Evolutionary conservation across 1,140 invertebrate genomes (phyloP).

Genomic region (Oryctes rhinoceros): DNA sequence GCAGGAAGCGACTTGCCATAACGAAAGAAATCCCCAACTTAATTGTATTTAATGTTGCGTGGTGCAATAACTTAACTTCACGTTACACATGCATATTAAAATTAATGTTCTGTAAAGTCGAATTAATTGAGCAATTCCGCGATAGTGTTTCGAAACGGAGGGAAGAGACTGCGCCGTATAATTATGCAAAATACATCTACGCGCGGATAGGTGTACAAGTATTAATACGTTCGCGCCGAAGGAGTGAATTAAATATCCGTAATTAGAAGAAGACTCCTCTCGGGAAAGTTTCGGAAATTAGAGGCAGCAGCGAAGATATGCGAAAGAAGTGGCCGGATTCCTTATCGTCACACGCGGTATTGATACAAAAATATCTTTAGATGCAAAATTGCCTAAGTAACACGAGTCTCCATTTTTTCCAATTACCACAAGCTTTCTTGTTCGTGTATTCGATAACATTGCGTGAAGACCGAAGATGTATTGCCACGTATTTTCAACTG

Average conservation of each 20-base stretch:
- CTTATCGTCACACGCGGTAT: no score
- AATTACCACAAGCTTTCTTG: no score
- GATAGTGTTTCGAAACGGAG: neutral
- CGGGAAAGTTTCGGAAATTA: no score
- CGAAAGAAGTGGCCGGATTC: no score
- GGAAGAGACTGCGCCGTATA: neutral
- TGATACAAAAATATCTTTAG: no score
- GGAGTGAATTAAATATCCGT: neutral
- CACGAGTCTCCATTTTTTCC: no score
- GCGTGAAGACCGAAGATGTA: no score
- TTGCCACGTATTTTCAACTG: no score
- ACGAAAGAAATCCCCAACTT: neutral
- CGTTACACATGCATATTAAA: conserved; percentile 21
- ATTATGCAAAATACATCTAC: conserved; percentile 1
- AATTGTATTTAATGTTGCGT: conserved; percentile 33
- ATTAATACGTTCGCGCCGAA: neutral
- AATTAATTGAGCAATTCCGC: neutral
- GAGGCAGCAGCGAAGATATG: no score
- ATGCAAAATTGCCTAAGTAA: no score
- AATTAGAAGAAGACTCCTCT: neutral
- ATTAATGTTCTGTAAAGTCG: conserved; percentile 28
- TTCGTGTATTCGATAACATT: no score
- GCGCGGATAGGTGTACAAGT: neutral
- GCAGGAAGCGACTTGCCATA: neutral
- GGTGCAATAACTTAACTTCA: conserved; percentile 1